Conservation (phyloP, 2,113 vertebrate species). For the Heliornis fulica region DNA sequence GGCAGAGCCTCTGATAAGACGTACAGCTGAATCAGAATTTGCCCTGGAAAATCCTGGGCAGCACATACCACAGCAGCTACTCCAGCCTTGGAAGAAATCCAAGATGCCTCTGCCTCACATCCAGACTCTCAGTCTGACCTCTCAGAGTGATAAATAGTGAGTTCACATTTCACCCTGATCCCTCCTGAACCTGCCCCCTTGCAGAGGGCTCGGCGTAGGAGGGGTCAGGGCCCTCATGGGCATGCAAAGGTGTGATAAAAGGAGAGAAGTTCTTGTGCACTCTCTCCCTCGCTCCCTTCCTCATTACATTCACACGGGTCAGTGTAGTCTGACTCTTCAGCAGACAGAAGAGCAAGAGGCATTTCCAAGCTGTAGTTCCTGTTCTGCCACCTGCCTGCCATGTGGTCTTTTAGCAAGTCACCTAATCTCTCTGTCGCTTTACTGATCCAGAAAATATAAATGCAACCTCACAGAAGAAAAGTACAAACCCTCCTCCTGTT, state of each 20-base stretch:
- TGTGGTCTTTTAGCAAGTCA: constrained; percentile 2
- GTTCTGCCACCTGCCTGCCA: constrained; percentile 32
- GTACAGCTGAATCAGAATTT: constrained; percentile 45
- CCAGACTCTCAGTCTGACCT: constrained; percentile 54
- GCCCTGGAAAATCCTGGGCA: constrained; percentile 51
- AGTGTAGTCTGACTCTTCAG: constrained; percentile 17
- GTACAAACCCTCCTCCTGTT: not conserved
- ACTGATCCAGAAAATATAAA: not conserved
- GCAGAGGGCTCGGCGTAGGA: constrained; percentile 21
- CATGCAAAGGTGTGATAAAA: constrained; percentile 64
- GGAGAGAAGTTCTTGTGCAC: constrained; percentile 47
- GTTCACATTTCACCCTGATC: constrained; percentile 57
- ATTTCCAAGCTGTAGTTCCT: not conserved
- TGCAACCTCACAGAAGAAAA: not conserved
- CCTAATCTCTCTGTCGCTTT: not conserved
- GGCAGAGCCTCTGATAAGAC: constrained; percentile 17
- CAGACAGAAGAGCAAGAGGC: constrained; percentile 41
- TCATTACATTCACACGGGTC: constrained; percentile 26
- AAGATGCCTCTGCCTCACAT: constrained; percentile 40
- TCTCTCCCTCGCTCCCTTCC: constrained; percentile 34
- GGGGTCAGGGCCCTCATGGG: constrained; percentile 12
- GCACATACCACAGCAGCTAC: constrained; percentile 16
- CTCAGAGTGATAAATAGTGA: constrained; percentile 43
- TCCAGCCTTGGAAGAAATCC: constrained; percentile 52
- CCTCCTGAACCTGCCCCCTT: constrained; percentile 50